Evolutionary conservation across 2,113 vertebrate genomes (phyloP).

Genomic region (Phaetusa simplex): DNA sequence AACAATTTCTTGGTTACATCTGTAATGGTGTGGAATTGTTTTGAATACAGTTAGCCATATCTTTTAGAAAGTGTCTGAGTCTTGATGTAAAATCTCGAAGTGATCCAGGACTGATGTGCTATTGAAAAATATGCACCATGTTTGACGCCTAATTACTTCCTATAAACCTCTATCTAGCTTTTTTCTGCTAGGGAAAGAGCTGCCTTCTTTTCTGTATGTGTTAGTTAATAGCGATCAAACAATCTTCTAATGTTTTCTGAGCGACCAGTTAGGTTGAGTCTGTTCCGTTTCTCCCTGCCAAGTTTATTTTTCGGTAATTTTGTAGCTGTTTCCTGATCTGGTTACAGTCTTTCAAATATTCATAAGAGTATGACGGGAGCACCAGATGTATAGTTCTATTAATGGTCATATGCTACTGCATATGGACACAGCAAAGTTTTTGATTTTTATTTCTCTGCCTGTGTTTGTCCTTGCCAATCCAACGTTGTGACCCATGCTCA

Average conservation of each 20-base stretch:
- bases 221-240: neutral
- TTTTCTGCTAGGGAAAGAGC: neutral
- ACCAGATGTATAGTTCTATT: neutral
- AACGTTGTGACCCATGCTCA: rapidly evolving
- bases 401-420: neutral
- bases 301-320: neutral
- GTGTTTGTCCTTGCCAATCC: neutral
- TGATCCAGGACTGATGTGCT: neutral
- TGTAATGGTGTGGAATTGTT: neutral
- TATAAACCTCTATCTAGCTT: neutral
- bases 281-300: neutral
- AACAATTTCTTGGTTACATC: neutral
- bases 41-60: neutral
- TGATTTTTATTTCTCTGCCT: neutral
- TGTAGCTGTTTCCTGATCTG: neutral
- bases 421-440: neutral
- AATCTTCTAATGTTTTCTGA: neutral
- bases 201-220: neutral
- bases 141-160: neutral
- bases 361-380: neutral
- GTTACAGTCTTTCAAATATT: neutral
- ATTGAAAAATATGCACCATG: neutral
- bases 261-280: neutral
- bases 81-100: neutral
- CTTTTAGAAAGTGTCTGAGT: neutral